Conservation (phyloP, 2,888 invertebrate species). For the Drosophila formosana region DNA sequence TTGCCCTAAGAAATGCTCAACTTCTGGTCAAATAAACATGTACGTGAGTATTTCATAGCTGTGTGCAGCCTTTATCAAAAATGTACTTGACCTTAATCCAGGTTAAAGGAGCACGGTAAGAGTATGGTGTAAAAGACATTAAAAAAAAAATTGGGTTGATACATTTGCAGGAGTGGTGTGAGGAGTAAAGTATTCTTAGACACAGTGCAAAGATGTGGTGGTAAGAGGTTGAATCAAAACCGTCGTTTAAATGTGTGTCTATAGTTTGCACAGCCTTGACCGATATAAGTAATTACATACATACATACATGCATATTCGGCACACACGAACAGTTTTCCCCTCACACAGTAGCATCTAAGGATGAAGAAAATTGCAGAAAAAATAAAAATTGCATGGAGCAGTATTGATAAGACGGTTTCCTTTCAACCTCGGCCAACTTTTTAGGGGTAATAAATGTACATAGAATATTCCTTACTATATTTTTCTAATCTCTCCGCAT, state of each 20-base stretch:
- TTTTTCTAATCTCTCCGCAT: no score
- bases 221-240: slow-evolving; percentile 43
- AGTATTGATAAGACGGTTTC: slow-evolving; percentile 36
- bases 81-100: slow-evolving; percentile 72
- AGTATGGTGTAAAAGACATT: slow-evolving; percentile 59
- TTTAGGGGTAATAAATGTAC: no score
- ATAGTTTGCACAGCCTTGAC: slow-evolving; percentile 66
- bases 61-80: slow-evolving; percentile 38
- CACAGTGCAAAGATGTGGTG: slow-evolving; percentile 17
- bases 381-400: slow-evolving; percentile 50
- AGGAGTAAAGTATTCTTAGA: slow-evolving; percentile 21
- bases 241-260: slow-evolving; percentile 48
- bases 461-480: no score
- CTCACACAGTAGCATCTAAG: slow-evolving; percentile 4
- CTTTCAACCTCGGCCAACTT: slow-evolving; percentile 40
- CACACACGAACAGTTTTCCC: slow-evolving; percentile 8
- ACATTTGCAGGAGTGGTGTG: not conserved
- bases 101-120: slow-evolving; percentile 18
- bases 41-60: not conserved
- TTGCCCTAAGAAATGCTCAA: slow-evolving; percentile 41
- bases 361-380: slow-evolving; percentile 52
- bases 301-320: slow-evolving; percentile 36
- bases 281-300: slow-evolving; percentile 64
- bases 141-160: no score
- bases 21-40: slow-evolving; percentile 12